A percentile compares a stretch with the other conserved stretches of the same genome.
These are phyloP conservation scores for Drosophila ohnishii DNA, from an alignment of 1,140 invertebrate species.

Conservation along the genomic window DNA sequence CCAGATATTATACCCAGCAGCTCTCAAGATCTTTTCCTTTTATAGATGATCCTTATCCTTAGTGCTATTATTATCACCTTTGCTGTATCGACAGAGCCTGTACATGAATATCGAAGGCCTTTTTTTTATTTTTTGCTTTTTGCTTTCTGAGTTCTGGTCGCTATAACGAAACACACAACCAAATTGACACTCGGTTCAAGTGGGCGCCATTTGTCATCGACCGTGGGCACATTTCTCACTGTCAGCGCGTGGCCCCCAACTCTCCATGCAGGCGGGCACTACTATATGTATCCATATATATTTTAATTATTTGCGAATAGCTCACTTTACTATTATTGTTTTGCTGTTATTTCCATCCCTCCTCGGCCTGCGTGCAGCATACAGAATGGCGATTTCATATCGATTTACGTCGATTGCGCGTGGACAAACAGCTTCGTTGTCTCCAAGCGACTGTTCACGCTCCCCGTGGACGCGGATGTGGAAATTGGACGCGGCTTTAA, in stretches of 20 bases:
- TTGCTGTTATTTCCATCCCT: slow-evolving; percentile 34
- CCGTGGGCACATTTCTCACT: slow-evolving; percentile 64
- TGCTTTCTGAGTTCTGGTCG: slow-evolving; percentile 15
- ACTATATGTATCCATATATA: slow-evolving; percentile 42
- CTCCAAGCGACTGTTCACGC: slow-evolving; percentile 76
- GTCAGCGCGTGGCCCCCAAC: slow-evolving; percentile 34
- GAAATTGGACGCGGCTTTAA: slow-evolving; percentile 83
- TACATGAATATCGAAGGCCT: slow-evolving; percentile 49
- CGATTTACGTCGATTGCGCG: slow-evolving; percentile 79
- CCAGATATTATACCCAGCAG: not conserved
- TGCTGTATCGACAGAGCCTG: slow-evolving; percentile 1
- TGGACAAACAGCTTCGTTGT: slow-evolving; percentile 83
- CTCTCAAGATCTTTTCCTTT: too few relatives aligned
- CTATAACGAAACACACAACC: slow-evolving; percentile 56
- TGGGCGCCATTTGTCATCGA: slow-evolving; percentile 74
- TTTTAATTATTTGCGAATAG: slow-evolving; percentile 73
- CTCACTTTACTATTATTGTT: slow-evolving; percentile 49
- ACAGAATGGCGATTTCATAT: slow-evolving; percentile 83
- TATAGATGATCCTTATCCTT: not conserved
- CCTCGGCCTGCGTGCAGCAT: slow-evolving; percentile 52
- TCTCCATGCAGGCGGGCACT: not conserved
- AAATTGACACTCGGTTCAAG: slow-evolving; percentile 78
- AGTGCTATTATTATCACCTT: not conserved
- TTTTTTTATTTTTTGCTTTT: slow-evolving; percentile 25
- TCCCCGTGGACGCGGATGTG: slow-evolving; percentile 79